These are phyloP conservation scores for Stegostoma tigrinum DNA, from an alignment of 2,113 vertebrate species.

Conservation along the genomic window DNA sequence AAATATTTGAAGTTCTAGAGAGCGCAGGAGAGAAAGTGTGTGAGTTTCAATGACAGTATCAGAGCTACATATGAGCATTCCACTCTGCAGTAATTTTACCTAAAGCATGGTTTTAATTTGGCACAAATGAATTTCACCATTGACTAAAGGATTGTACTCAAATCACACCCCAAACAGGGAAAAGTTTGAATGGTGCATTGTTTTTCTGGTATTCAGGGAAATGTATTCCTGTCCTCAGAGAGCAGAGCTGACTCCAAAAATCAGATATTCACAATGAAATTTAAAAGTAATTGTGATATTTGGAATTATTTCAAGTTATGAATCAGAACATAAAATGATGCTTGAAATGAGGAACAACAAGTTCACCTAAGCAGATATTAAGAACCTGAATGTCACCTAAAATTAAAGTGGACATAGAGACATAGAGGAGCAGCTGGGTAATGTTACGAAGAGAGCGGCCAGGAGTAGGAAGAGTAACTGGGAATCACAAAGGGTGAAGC, in stretches of 20 bases:
- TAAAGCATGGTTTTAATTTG: neutral
- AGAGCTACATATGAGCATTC: neutral
- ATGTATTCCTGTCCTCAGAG: conserved; percentile 2
- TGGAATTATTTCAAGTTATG: conserved; percentile 23
- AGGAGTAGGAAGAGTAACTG: neutral
- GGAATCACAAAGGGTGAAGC: neutral
- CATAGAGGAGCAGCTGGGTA: neutral
- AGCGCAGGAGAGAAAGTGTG: neutral
- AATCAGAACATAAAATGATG: neutral
- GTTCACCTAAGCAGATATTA: neutral
- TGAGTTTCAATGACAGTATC: neutral
- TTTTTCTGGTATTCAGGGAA: neutral
- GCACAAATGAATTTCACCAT: neutral
- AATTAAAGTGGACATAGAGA: neutral
- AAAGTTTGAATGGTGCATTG: neutral
- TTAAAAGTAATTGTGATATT: neutral
- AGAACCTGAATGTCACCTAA: neutral
- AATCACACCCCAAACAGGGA: neutral
- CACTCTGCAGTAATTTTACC: neutral
- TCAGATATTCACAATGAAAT: conserved; percentile 2
- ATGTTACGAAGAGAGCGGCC: neutral
- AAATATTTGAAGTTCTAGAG: neutral
- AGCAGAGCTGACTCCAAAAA: conserved; percentile 11
- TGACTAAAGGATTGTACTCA: neutral
- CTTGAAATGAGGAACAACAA: neutral